Base-by-base conservation (phyloP, 2,888 invertebrate genomes). In the Caenorhabditis sinica region DNA sequence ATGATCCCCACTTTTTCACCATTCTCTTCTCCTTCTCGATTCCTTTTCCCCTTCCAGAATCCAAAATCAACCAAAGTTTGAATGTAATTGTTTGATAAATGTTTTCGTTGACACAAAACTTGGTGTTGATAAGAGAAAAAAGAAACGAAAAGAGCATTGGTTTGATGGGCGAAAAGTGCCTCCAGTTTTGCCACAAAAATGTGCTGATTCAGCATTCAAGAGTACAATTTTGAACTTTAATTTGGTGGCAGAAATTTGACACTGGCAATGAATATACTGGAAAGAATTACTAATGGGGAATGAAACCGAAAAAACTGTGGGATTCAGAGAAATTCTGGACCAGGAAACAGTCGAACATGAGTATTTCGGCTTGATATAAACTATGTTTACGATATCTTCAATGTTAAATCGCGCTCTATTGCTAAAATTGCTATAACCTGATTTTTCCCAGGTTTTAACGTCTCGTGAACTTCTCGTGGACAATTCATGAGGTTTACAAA, bases 161-260 rank as follows among this genome's bases (percentile, higher is more conserved):
- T n/a, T n/a, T n/a, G 30, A 58, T 30, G 58, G 20, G 17, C 15
- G 17, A 58, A n/a, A 30, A 65, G 25, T 65, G 65, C 65, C 65
- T 65, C 65, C 45, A 65, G 28, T 65, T 71, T 68, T 53, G 28
- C 68, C 68, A 23, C 51, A 73, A 61, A 73, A 73, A 61, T 61
- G 33, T 63, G 49, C 56, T 60, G 45, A 51, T 20, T 72, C 60
- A 33, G 20, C 20, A 30, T 17, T 11, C 9, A 28, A 33, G 23
- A 43, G 20, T 9, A 23, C n/a, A 40, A 43, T 33, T 40, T 25
- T 53, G 36, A 53, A 13, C 20, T 53, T 66, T 66, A n/a, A 17
- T 45, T 5, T 2, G 13, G 13, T 13, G 1, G 5, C 45, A 45
- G 17, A 45, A 45, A 45, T n/a, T 45, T 33, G 33, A 33, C 4